A percentile compares a stretch with the other conserved stretches of the same genome.
Conservation (phyloP, 1,140 invertebrate species). For the Drosophila littoralis region DNA sequence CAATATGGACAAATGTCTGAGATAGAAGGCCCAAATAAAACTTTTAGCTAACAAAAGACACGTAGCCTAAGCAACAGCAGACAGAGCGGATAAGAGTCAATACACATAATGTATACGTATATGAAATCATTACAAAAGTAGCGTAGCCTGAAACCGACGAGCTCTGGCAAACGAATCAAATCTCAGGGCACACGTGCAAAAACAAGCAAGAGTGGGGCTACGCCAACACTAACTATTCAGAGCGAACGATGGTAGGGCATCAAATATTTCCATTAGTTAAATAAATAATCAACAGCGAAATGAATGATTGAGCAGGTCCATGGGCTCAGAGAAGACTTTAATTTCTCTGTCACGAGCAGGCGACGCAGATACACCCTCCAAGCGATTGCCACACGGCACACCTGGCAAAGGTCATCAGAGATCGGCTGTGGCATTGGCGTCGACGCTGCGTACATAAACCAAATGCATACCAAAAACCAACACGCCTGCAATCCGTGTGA, state of each 20-base stretch:
- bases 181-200: constrained; percentile 44
- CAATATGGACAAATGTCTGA: constrained; percentile 20
- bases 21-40: constrained; percentile 25
- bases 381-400: constrained; percentile 25
- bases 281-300: constrained; percentile 77
- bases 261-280: constrained; percentile 80
- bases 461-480: constrained; percentile 54
- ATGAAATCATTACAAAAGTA: constrained; percentile 48
- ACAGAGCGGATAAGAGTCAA: constrained; percentile 8
- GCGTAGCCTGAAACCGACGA: constrained; percentile 10
- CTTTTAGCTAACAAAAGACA: constrained; percentile 45
- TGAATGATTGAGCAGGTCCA: constrained; percentile 73
- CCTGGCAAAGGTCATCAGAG: constrained; percentile 44
- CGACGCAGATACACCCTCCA: constrained; percentile 22
- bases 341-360: constrained; percentile 35
- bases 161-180: constrained; percentile 35
- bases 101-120: constrained; percentile 46
- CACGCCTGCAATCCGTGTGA: constrained; percentile 22
- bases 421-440: constrained; percentile 8
- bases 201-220: constrained; percentile 21
- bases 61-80: constrained; percentile 33
- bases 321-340: constrained; percentile 39
- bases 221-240: constrained; percentile 15
- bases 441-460: constrained; percentile 56
- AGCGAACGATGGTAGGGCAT: constrained; percentile 11